Percentiles rank a stretch among this genome's conserved stretches.
Conservation (phyloP, 2,888 invertebrate species). For the Mechanitis mazaeus region DNA sequence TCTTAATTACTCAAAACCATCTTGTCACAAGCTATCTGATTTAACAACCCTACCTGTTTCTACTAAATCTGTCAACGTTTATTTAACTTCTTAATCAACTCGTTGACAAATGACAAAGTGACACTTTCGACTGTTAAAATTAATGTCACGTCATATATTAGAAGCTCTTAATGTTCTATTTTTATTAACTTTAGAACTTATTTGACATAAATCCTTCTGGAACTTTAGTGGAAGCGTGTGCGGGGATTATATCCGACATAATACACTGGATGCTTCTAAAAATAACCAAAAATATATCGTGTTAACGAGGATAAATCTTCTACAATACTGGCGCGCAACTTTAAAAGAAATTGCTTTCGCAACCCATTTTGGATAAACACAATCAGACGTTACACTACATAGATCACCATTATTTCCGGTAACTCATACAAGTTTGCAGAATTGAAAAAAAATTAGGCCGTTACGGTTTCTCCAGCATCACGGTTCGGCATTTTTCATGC, state of each 20-base stretch:
- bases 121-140: conserved; percentile 54
- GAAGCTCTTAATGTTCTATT: conserved; percentile 52
- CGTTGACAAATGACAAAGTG: conserved; percentile 68
- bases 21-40: conserved; percentile 50
- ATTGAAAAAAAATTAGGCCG: conserved; percentile 18
- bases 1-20: conserved; percentile 37
- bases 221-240: conserved; percentile 42
- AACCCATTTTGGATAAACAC: conserved; percentile 44
- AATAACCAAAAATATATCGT: conserved; percentile 46
- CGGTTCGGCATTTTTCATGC: conserved; percentile 51
- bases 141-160: conserved; percentile 58
- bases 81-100: conserved; percentile 59
- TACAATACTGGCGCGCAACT: conserved; percentile 51
- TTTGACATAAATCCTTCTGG: conserved; percentile 49
- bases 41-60: conserved; percentile 46
- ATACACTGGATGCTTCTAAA: conserved; percentile 48
- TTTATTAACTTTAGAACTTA: conserved; percentile 49
- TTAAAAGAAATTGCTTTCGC: conserved; percentile 48
- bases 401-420: conserved; percentile 37
- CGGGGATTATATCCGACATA: conserved; percentile 54
- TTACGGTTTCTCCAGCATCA: conserved; percentile 24
- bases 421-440: conserved; percentile 43
- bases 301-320: conserved; percentile 55
- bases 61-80: conserved; percentile 64
- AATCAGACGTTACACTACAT: conserved; percentile 37